Evolutionary conservation across 2,113 vertebrate genomes (phyloP).

Genomic region (Upupa epops): DNA sequence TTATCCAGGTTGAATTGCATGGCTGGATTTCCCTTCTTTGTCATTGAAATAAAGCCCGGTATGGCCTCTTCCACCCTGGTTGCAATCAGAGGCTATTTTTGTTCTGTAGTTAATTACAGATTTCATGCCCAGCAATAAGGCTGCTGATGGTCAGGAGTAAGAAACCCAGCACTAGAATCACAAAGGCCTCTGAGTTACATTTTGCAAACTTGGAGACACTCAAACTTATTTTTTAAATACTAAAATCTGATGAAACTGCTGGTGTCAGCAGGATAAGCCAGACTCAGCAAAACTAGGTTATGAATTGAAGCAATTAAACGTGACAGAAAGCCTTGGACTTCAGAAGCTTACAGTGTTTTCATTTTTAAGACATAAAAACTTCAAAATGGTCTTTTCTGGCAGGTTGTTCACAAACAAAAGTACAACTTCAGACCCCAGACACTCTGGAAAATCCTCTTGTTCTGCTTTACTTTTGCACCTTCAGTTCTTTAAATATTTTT

Average conservation of each 20-base stretch:
- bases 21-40: neutral
- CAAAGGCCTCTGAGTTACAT: neutral
- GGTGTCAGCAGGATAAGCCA: constrained; percentile 49
- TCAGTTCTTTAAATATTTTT: neutral
- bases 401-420: constrained; percentile 21
- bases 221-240: neutral
- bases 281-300: constrained; percentile 66
- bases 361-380: constrained; percentile 28
- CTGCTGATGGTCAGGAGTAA: neutral
- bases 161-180: accelerated
- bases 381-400: constrained; percentile 54
- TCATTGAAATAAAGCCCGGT: neutral
- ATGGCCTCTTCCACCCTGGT: neutral
- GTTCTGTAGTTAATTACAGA: constrained; percentile 14
- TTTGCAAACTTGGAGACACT: neutral
- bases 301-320: constrained; percentile 76
- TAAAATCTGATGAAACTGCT: constrained; percentile 43
- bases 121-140: neutral
- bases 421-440: neutral
- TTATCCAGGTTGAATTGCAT: neutral
- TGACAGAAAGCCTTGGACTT: constrained; percentile 62
- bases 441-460: neutral
- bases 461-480: neutral
- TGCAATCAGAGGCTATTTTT: neutral
- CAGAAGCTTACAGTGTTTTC: constrained; percentile 23